Conservation (phyloP, 2,113 vertebrate species). For the Mormyrus lacerda region DNA sequence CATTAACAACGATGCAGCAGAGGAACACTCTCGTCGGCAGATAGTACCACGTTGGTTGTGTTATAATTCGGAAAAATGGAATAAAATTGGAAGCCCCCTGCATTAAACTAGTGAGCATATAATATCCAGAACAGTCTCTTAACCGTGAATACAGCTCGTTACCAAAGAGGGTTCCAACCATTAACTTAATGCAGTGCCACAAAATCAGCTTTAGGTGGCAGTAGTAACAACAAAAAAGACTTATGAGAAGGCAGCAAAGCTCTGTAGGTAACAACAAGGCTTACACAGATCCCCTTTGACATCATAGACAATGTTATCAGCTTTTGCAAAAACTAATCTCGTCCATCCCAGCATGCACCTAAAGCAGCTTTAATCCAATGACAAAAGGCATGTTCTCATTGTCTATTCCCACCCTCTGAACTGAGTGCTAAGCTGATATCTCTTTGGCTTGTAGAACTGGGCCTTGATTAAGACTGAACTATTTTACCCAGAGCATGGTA, state of each 20-base stretch:
- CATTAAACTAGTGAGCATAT: neutral
- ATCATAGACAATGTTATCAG: neutral
- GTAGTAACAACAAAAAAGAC: slow-evolving; percentile 17
- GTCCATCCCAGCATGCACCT: neutral
- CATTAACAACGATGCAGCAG: neutral
- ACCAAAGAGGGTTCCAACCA: neutral
- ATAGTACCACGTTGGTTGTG: neutral
- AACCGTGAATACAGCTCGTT: neutral
- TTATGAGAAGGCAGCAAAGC: neutral
- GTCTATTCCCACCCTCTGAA: neutral
- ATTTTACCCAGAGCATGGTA: neutral
- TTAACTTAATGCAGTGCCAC: slow-evolving; percentile 7
- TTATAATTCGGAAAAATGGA: neutral
- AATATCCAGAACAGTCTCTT: neutral
- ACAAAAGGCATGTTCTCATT: neutral
- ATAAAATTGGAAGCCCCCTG: neutral
- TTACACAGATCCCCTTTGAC: neutral
- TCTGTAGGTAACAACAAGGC: neutral
- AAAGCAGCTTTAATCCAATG: neutral
- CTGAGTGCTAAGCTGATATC: neutral
- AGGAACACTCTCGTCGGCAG: neutral
- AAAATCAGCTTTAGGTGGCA: slow-evolving; percentile 33
- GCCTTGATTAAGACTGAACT: neutral
- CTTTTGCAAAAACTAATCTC: neutral
- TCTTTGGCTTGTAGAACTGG: neutral